These are phyloP conservation scores for Oscheius sp. DNA, from an alignment of 2,888 invertebrate species.

Conservation along the genomic window DNA sequence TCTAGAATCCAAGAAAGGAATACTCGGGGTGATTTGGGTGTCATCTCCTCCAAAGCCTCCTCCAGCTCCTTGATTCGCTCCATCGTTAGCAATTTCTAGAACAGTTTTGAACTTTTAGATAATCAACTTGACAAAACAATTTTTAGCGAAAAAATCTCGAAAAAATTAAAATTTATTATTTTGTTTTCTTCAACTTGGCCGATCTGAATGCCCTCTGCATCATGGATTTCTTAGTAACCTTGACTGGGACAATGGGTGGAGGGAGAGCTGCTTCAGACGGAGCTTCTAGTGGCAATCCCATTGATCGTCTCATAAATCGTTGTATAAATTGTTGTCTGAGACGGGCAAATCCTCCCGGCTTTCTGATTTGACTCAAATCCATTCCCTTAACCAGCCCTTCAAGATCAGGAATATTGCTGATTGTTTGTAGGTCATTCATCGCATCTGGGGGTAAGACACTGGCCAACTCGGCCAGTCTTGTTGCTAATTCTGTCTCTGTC, in stretches of 20 bases:
- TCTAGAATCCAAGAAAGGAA: not conserved
- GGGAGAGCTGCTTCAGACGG: conserved; percentile 33
- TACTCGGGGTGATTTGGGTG: not conserved
- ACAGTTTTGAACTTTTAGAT: no score
- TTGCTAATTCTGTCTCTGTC: conserved; percentile 42
- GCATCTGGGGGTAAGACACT: conserved; percentile 56
- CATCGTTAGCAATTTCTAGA: conserved; percentile 52
- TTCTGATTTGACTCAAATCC: conserved; percentile 60
- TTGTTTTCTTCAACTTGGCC: not conserved
- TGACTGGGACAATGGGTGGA: conserved; percentile 57
- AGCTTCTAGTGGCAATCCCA: conserved; percentile 45
- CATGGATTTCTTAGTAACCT: conserved; percentile 53
- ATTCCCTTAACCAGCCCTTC: conserved; percentile 64
- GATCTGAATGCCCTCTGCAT: conserved; percentile 19
- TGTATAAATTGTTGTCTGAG: conserved; percentile 65
- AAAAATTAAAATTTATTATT: not conserved
- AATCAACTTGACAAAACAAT: no score
- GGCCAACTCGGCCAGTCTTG: conserved; percentile 46
- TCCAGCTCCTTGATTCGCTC: conserved; percentile 54
- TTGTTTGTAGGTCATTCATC: conserved; percentile 57
- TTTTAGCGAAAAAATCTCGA: no score
- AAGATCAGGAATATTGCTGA: conserved; percentile 62
- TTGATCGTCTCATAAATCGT: conserved; percentile 55
- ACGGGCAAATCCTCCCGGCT: conserved; percentile 62
- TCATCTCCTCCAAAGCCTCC: conserved; percentile 48